Base-by-base conservation (phyloP, 1,140 invertebrate species). In the Drosophila erecta region DNA sequence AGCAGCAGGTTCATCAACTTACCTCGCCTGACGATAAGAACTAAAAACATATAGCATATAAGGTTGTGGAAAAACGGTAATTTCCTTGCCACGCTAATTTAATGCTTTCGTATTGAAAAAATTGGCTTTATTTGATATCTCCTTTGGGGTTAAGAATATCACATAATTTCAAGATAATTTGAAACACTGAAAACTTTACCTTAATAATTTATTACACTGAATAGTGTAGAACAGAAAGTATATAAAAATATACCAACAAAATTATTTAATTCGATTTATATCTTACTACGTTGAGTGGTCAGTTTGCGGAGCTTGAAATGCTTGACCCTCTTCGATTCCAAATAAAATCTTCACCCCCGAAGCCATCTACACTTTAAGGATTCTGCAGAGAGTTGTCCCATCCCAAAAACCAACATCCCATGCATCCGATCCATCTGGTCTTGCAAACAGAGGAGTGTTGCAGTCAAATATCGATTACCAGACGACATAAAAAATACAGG, bases 381-480 rank as follows among this genome's bases (percentile, higher is more conserved):
- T 59, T 50, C 66, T 59, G 66, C 33, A 20, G 11, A 17, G 24
- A 17, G 14, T 47, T 7, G 7, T 10, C n/a, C 30, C 14, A 12
- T 0, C 15, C 3, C 10, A n/a, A 6, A 17, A 37, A 30, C 15
- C 56, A 41, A 17, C 54, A 49, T 33, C 35, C n/a, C n/a, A 47
- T 22, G 17, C 41, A 71, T 72, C 66, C 66, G 57, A 47, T 30
- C 35, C 41, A 72, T 72, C 69, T 71, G 72, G 40, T 33, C 35
- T 12, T 40, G 70, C 53, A 75, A 75, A 75, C 50, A 75, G 47
- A 49, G 72, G 71, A 75, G 72, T 27, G 59, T 33, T 75, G 41
- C 22, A 43, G 37, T 41, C 57, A 54, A 55, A 65, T 79, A 83
- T 84, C 72, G 79, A 83, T 84, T 84, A 75, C 67, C 54, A 50